Conservation (phyloP, 2,888 invertebrate genomes). For the Morinoia aosen region DNA sequence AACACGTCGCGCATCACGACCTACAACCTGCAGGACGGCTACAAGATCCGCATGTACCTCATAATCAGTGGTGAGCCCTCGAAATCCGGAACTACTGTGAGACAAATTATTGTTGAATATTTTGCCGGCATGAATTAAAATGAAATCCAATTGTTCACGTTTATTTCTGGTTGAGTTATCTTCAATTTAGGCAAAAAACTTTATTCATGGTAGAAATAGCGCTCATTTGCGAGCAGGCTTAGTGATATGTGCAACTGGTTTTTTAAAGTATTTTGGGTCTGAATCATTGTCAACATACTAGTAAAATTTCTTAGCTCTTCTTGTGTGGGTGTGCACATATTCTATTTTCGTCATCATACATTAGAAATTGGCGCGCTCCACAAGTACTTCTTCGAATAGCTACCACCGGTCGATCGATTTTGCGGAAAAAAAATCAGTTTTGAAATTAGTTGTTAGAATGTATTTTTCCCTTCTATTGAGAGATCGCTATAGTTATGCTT, state of each 20-base stretch:
- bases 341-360: not conserved
- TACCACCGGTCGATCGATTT: not conserved
- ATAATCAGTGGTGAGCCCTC: conserved; percentile 48
- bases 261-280: not conserved
- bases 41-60: conserved; percentile 54
- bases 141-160: not conserved
- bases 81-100: not conserved
- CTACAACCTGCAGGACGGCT: conserved; percentile 42
- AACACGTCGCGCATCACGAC: conserved; percentile 53
- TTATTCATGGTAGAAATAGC: not conserved
- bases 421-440: not conserved
- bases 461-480: not conserved
- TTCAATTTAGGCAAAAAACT: not conserved
- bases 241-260: not conserved
- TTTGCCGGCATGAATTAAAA: no score
- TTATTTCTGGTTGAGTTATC: not conserved
- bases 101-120: not conserved
- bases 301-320: not conserved
- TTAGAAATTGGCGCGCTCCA: not conserved
- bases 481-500: not conserved
- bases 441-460: not conserved
- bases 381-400: not conserved
- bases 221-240: not conserved
- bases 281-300: not conserved
- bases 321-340: not conserved